These are phyloP conservation scores for Poeciliopsis paucimaculata DNA, from an alignment of 2,797 vertebrate species.

Conservation along the genomic window DNA sequence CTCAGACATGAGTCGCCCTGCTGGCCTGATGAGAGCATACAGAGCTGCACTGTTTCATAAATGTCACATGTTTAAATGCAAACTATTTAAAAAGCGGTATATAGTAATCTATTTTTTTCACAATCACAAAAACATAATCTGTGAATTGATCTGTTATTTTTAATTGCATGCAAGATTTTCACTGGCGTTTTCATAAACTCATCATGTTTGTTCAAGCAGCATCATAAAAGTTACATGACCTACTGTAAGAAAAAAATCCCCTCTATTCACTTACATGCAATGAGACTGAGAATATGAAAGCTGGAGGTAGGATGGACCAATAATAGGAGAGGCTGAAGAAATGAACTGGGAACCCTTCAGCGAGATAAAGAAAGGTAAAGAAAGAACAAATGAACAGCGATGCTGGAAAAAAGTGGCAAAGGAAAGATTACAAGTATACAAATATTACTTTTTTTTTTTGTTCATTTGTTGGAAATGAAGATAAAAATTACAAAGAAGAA, in stretches of 20 bases:
- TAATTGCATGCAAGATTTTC: conserved; percentile 10
- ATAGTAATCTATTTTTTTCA: conserved; percentile 10
- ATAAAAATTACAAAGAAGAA: background rate
- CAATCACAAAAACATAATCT: conserved; percentile 13
- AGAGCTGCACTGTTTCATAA: background rate
- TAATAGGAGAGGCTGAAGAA: background rate
- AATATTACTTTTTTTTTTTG: background rate
- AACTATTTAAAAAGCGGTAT: conserved; percentile 30
- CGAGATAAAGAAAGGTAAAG: background rate
- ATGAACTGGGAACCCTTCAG: background rate
- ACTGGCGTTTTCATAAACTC: background rate
- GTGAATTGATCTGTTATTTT: conserved; percentile 25
- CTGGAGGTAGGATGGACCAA: background rate
- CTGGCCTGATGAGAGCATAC: background rate
- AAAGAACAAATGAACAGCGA: background rate
- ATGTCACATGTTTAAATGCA: conserved; percentile 20
- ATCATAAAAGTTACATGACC: background rate
- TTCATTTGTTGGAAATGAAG: background rate
- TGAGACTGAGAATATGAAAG: background rate
- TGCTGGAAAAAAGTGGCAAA: background rate
- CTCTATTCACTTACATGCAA: background rate
- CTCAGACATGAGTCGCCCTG: conserved; percentile 12
- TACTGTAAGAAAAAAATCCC: background rate
- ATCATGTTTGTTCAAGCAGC: background rate
- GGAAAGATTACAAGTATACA: background rate